Conservation (phyloP, 2,888 invertebrate genomes). For the Melitaea athalia region DNA sequence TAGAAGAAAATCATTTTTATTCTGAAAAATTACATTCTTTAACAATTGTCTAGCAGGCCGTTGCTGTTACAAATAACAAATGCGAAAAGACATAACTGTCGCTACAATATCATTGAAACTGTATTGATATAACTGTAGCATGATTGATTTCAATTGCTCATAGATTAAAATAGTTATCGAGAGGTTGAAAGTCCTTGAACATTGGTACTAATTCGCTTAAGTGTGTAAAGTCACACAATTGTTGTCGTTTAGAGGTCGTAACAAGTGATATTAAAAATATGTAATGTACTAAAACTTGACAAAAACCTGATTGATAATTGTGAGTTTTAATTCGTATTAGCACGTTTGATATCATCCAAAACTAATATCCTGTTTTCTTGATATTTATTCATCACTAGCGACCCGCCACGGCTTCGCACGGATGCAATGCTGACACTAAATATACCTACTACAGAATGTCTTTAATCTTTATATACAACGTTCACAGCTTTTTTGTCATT, state of each 20-base stretch:
- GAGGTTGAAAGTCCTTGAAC: constrained; percentile 21
- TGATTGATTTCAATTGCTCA: constrained; percentile 24
- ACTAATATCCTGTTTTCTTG: no score
- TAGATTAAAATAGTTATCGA: constrained; percentile 19
- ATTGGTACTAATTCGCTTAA: constrained; percentile 20
- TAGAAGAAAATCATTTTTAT: not conserved
- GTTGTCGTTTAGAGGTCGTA: constrained; percentile 22
- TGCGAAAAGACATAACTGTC: not conserved
- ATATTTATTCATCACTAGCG: no score
- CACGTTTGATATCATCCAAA: no score
- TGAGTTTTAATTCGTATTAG: no score
- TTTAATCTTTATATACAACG: no score
- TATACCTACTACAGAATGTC: no score
- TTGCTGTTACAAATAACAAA: not conserved
- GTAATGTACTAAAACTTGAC: no score
- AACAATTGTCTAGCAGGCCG: not conserved
- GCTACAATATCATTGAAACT: constrained; percentile 9
- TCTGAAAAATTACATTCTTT: not conserved
- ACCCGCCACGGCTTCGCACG: no score
- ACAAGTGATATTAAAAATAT: constrained; percentile 4
- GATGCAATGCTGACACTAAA: no score
- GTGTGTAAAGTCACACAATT: constrained; percentile 24
- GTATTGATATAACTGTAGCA: constrained; percentile 15
- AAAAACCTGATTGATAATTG: no score
- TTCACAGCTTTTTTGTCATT: no score